These are phyloP conservation scores for Sander vitreus DNA, from an alignment of 2,113 vertebrate species.

Conservation along the genomic window DNA sequence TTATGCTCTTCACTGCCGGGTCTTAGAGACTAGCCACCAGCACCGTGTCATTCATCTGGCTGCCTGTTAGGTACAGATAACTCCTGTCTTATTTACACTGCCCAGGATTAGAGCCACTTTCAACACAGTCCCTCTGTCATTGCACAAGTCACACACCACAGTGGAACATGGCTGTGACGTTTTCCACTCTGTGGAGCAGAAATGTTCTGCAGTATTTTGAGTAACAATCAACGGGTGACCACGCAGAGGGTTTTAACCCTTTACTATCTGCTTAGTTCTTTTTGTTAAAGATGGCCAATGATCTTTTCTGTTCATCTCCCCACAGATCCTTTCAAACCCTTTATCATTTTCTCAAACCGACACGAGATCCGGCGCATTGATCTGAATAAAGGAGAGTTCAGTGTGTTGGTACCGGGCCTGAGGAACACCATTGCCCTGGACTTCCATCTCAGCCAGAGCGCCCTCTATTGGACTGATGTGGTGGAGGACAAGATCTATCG, in stretches of 20 bases:
- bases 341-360: conserved; percentile 98
- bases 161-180: conserved; percentile 21
- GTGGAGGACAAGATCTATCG: conserved; percentile 99
- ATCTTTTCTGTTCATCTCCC: neutral
- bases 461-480: conserved; percentile 98
- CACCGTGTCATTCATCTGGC: conserved; percentile 56
- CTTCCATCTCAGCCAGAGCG: conserved; percentile 95
- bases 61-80: conserved; percentile 73
- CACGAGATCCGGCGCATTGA: conserved; percentile 98
- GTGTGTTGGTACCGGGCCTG: conserved; percentile 94
- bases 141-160: conserved; percentile 36
- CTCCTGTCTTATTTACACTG: conserved; percentile 70
- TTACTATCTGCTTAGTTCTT: neutral
- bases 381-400: conserved; percentile 95
- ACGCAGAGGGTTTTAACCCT: conserved; percentile 30
- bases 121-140: conserved; percentile 44
- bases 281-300: neutral
- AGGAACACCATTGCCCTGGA: conserved; percentile 97
- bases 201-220: conserved; percentile 27
- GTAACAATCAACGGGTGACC: neutral
- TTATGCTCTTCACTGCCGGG: conserved; percentile 28
- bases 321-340: conserved; percentile 95
- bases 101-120: conserved; percentile 66
- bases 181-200: conserved; percentile 21
- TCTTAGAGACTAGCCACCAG: conserved; percentile 40